These are phyloP conservation scores for Trilocha varians DNA, from an alignment of 2,888 invertebrate species.

Conservation along the genomic window DNA sequence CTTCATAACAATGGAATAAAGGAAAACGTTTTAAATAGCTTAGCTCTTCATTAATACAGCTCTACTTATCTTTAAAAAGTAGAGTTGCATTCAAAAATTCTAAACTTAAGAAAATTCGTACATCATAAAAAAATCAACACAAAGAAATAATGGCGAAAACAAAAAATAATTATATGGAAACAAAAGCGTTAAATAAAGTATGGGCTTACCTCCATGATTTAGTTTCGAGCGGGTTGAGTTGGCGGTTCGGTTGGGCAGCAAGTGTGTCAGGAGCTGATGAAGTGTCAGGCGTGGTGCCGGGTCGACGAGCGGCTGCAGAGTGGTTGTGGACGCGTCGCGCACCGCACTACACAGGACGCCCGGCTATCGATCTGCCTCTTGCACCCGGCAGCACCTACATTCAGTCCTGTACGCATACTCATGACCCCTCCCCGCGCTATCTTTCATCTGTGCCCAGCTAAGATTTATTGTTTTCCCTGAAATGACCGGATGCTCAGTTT, in stretches of 20 bases:
- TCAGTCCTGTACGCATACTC: conserved; percentile 37
- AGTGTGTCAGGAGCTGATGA: neutral
- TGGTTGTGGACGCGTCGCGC: conserved; percentile 23
- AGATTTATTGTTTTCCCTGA: conserved; percentile 59
- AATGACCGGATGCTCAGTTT: conserved; percentile 54
- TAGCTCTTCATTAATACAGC: too few relatives aligned
- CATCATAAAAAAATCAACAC: too few relatives aligned
- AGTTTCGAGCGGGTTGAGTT: neutral
- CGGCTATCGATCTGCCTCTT: conserved; percentile 53
- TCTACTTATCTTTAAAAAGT: too few relatives aligned
- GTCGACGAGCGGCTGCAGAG: conserved; percentile 18
- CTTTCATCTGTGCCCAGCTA: conserved; percentile 45
- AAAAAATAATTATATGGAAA: too few relatives aligned
- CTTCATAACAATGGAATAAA: too few relatives aligned
- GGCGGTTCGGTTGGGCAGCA: conserved; percentile 3
- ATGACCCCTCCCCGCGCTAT: conserved; percentile 23
- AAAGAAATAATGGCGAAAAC: neutral
- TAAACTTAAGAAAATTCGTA: too few relatives aligned
- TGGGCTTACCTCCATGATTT: conserved; percentile 34
- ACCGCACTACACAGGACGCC: conserved; percentile 35
- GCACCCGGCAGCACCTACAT: conserved; percentile 36
- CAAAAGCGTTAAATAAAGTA: too few relatives aligned
- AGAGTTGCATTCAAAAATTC: too few relatives aligned
- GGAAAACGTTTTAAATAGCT: too few relatives aligned
- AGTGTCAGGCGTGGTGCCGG: conserved; percentile 10